Base-by-base conservation (phyloP, 2,888 invertebrate genomes). In the Syritta pipiens region DNA sequence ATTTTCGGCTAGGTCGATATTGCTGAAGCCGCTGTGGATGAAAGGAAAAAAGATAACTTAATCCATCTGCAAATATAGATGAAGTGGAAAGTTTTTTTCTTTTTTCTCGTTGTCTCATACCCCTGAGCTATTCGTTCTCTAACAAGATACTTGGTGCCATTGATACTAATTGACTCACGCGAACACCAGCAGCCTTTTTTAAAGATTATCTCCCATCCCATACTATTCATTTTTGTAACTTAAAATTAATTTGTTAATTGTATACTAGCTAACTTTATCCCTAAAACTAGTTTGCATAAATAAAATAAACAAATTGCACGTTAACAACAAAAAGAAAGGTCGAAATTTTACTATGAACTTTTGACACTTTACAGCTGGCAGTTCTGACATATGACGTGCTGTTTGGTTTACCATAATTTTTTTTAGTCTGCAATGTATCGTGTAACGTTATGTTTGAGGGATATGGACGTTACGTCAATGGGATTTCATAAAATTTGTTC, bases 171-270 rank as follows among this genome's bases (percentile, higher is more conserved):
- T 4, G 91, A 91, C 88, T 95, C 94, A 84, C 92, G 93, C 26
- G 93, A 91, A 89, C 95, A 95, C 40, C 94, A 90, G 86, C 96
- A 96, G 26, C 94, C 94, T 90, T 93, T 92, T 90, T 92, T 92
- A 83, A 93, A 90, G 83, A 94, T 92, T 81, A 93, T 89, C 85
- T 92, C 92, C 87, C 93, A 90, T 72, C 93, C 94, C 83, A 94
- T 86, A 81, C 92, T 91, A 85, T 94, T 93, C 93, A 94, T 93
- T 82, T 44, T 62, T n/a, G n/a, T n/a, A n/a, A 40, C 48, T 35
- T 24, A 40, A 2, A n/a, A n/a, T n/a, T n/a, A n/a, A n/a, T n/a
- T 24, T 4, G n/a, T 40, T 17, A 17, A 22, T 59, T 40, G n/a
- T n/a, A 0, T 46, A 62, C 60, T 72, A 74, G 22, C 53, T 59